Evolutionary conservation across 2,888 invertebrate species (phyloP).

Genomic region (Sarcophaga carnaria): DNA sequence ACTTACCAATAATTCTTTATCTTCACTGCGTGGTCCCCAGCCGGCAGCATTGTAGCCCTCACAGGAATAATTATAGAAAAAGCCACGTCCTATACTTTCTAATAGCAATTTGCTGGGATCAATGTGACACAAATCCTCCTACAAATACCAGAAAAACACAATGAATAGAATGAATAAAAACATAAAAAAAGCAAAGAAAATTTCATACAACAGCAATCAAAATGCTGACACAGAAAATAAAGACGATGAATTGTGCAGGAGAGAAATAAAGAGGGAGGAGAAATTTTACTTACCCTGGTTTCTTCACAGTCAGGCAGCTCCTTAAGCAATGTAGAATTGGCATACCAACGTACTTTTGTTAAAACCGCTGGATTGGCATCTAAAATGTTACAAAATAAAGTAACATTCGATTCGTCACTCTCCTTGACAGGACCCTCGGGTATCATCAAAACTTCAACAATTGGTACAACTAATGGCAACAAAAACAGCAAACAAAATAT

Average conservation of each 20-base stretch:
- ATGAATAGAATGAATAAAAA: slow-evolving; percentile 28
- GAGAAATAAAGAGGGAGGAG: not conserved
- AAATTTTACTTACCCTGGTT: slow-evolving; percentile 74
- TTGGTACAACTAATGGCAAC: slow-evolving; percentile 87
- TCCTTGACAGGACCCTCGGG: slow-evolving; percentile 90
- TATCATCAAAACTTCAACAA: slow-evolving; percentile 89
- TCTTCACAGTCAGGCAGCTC: slow-evolving; percentile 90
- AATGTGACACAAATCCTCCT: slow-evolving; percentile 89
- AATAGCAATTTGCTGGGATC: slow-evolving; percentile 93
- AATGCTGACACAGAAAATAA: not conserved
- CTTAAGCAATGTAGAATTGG: slow-evolving; percentile 91
- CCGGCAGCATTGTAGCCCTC: slow-evolving; percentile 94
- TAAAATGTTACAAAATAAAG: slow-evolving; percentile 90
- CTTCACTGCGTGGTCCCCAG: slow-evolving; percentile 91
- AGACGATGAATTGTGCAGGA: not conserved
- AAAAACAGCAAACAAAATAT: slow-evolving; percentile 10
- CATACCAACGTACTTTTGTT: slow-evolving; percentile 92
- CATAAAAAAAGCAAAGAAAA: not conserved
- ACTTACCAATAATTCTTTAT: slow-evolving; percentile 88
- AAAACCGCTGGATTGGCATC: slow-evolving; percentile 90
- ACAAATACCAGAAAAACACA: slow-evolving; percentile 43
- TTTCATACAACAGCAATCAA: slow-evolving; percentile 7
- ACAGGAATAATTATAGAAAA: slow-evolving; percentile 97
- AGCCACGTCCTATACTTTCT: slow-evolving; percentile 92
- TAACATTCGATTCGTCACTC: slow-evolving; percentile 90